Percentiles rank a stretch among this genome's conserved stretches.
phyloP scores from a whole-genome alignment of 2,888 invertebrate genomes.

The Epiblema foenella region DNA sequence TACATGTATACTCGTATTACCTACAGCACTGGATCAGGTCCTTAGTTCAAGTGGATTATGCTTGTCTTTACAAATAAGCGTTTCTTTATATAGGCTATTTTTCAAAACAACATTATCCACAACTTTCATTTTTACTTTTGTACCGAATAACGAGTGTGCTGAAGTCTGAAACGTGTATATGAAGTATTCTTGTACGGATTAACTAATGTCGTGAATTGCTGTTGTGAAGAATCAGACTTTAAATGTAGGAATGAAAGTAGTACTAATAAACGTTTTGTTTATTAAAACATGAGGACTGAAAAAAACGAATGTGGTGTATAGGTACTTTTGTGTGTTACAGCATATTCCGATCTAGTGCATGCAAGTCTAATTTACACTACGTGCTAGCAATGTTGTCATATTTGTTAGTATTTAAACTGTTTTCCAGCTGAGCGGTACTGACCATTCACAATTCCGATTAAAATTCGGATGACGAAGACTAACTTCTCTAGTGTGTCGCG shows the following conservation, averaged over 20 bases:
- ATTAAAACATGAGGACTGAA: neutral
- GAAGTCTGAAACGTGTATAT: no score
- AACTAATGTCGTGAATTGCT: neutral
- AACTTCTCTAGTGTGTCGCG: no score
- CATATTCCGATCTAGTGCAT: neutral
- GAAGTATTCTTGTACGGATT: no score
- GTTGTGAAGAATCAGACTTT: neutral
- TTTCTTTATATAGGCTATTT: neutral
- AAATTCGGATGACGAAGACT: no score
- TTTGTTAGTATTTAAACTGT: no score
- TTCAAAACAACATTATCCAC: neutral
- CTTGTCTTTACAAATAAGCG: neutral
- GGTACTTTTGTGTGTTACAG: neutral
- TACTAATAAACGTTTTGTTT: neutral
- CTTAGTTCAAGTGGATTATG: neutral
- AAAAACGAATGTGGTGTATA: neutral
- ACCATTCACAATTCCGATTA: no score
- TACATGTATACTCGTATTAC: neutral
- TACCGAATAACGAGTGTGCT: no score
- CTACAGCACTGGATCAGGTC: neutral
- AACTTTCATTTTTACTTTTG: neutral
- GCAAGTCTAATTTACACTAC: no score
- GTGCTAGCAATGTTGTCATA: neutral
- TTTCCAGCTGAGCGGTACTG: no score
- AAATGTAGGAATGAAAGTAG: no score